A percentile compares a stretch with the other conserved stretches of the same genome.
Conservation (phyloP, 2,113 vertebrate genomes). For the Pseudorasbora parva region DNA sequence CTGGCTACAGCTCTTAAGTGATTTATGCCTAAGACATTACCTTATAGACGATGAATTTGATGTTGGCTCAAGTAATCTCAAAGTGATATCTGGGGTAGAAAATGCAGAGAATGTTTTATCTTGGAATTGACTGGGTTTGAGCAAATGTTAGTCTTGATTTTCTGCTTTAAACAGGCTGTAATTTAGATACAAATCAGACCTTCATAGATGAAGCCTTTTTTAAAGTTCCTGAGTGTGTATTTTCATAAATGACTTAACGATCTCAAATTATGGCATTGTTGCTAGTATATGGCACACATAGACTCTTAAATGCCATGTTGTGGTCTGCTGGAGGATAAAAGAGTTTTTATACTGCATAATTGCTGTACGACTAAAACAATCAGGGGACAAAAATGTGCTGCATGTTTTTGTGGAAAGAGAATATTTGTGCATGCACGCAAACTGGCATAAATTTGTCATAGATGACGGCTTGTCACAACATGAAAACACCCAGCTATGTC, state of each 20-base stretch:
- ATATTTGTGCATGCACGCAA: not conserved
- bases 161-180: constrained; percentile 16
- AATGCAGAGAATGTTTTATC: constrained; percentile 55
- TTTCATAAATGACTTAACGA: constrained; percentile 33
- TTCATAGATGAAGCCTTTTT: constrained; percentile 35
- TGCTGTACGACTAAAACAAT: constrained; percentile 12
- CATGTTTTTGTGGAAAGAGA: not conserved
- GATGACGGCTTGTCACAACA: not conserved
- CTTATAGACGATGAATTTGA: constrained; percentile 45
- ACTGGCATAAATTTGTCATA: constrained; percentile 13
- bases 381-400: constrained; percentile 46
- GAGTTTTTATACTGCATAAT: constrained; percentile 26
- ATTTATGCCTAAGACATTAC: constrained; percentile 41
- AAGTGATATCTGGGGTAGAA: constrained; percentile 32
- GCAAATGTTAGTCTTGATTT: constrained; percentile 36
- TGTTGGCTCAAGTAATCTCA: constrained; percentile 5
- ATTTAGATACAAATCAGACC: constrained; percentile 53
- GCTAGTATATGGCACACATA: not conserved
- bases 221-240: constrained; percentile 36
- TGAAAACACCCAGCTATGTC: not conserved
- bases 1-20: not conserved
- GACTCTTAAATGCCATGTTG: constrained; percentile 52
- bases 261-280: not conserved
- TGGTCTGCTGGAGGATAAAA: not conserved
- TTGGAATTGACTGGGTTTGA: constrained; percentile 37